These are phyloP conservation scores for Bovichtus diacanthus DNA, from an alignment of 2,797 vertebrate species.

Conservation along the genomic window DNA sequence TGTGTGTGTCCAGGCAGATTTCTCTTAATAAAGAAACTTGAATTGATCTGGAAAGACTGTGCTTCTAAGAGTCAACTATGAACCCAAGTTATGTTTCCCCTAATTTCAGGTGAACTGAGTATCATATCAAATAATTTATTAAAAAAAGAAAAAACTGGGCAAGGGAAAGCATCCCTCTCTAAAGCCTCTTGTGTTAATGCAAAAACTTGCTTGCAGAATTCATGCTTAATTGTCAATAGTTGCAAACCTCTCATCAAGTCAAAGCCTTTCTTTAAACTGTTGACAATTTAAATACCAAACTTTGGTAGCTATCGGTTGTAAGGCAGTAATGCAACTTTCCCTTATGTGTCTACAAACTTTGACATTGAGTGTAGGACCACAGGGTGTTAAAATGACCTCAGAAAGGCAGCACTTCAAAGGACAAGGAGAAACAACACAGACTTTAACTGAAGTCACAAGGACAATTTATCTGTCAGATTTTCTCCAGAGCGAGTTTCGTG, in stretches of 20 bases:
- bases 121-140: not conserved
- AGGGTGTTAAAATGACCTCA: constrained; percentile 24
- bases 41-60: no score
- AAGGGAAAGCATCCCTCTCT: not conserved
- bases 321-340: not conserved
- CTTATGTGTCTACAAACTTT: not conserved
- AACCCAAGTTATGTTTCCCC: not conserved
- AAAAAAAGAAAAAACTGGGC: not conserved
- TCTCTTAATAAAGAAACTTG: no score
- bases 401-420: constrained; percentile 5
- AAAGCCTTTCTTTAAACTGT: not conserved
- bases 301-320: not conserved
- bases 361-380: not conserved
- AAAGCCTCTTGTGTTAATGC: not conserved
- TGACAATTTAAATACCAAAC: not conserved
- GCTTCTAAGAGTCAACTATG: not conserved
- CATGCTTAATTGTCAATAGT: no score
- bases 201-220: not conserved
- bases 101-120: not conserved
- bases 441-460: constrained; percentile 30
- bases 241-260: not conserved
- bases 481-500: constrained; percentile 26
- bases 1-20: no score
- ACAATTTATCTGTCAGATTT: constrained; percentile 43
- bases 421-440: constrained; percentile 27